A percentile compares a stretch with the other conserved stretches of the same genome.
These are phyloP conservation scores for Petrophora chlorosata DNA, from an alignment of 2,888 invertebrate species.

Conservation along the genomic window DNA sequence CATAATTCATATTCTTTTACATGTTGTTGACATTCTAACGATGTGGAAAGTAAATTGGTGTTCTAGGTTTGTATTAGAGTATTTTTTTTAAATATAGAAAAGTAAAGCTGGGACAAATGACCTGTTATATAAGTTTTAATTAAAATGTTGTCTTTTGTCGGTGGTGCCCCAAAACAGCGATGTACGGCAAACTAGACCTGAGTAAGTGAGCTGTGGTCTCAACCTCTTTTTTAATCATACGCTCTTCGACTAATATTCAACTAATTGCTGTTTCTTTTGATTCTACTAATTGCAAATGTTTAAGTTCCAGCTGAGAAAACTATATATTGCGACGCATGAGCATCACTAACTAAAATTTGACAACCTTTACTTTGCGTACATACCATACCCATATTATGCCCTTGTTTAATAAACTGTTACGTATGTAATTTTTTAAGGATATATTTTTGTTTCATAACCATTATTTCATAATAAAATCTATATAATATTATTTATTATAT, in stretches of 20 bases:
- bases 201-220: slow-evolving; percentile 85
- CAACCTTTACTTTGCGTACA: slow-evolving; percentile 53
- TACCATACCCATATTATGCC: slow-evolving; percentile 36
- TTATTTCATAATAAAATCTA: no score
- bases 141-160: slow-evolving; percentile 82
- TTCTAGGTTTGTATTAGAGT: no score
- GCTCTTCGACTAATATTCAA: slow-evolving; percentile 74
- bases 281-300: slow-evolving; percentile 67
- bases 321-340: slow-evolving; percentile 65
- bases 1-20: no score
- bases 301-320: slow-evolving; percentile 65
- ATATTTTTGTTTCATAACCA: slow-evolving; percentile 49
- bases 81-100: neutral
- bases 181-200: slow-evolving; percentile 77
- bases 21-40: neutral
- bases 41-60: no score
- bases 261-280: slow-evolving; percentile 76
- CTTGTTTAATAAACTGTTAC: slow-evolving; percentile 32
- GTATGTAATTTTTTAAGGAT: no score
- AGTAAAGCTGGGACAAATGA: slow-evolving; percentile 7
- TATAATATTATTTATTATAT: no score
- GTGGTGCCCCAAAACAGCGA: slow-evolving; percentile 82
- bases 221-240: slow-evolving; percentile 74
- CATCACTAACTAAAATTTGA: slow-evolving; percentile 60
- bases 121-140: slow-evolving; percentile 55